A percentile compares a stretch with the other conserved stretches of the same genome.
Conservation (phyloP, 2,113 vertebrate genomes). For the Salvator merianae region DNA sequence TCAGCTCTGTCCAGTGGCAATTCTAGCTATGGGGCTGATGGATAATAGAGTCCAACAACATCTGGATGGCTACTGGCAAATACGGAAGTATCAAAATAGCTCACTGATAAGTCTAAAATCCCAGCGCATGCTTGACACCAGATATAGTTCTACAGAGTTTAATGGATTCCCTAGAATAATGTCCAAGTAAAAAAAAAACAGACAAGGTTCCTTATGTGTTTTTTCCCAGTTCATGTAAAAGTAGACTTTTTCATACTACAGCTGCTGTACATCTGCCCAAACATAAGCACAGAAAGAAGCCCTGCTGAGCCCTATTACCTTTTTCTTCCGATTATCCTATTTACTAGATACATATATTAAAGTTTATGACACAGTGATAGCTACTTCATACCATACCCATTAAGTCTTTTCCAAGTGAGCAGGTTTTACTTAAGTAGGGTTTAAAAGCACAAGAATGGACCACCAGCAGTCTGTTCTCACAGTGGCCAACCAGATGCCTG, state of each 20-base stretch:
- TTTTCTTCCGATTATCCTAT: neutral
- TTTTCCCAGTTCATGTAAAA: too few relatives aligned
- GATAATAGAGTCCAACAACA: too few relatives aligned
- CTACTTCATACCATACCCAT: neutral
- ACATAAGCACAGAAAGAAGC: too few relatives aligned
- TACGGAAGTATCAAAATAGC: neutral
- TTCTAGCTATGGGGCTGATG: too few relatives aligned
- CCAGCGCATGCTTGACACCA: neutral
- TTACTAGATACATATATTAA: neutral
- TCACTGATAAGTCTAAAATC: neutral
- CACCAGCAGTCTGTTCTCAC: too few relatives aligned
- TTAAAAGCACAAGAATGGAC: neutral
- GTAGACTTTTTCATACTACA: too few relatives aligned
- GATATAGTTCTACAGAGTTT: neutral
- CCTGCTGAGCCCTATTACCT: too few relatives aligned
- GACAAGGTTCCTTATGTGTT: neutral
- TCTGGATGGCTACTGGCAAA: too few relatives aligned
- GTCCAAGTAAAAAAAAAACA: neutral
- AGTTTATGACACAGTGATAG: neutral
- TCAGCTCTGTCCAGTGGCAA: too few relatives aligned
- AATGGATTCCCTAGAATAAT: neutral
- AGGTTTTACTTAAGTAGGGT: neutral
- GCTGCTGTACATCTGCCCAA: too few relatives aligned
- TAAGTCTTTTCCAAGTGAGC: neutral
- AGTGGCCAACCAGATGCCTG: too few relatives aligned